Evolutionary conservation across 2,888 invertebrate genomes (phyloP), one percentile per base, ranked within the genome.

Genomic region (Mayetiola destructor): DNA sequence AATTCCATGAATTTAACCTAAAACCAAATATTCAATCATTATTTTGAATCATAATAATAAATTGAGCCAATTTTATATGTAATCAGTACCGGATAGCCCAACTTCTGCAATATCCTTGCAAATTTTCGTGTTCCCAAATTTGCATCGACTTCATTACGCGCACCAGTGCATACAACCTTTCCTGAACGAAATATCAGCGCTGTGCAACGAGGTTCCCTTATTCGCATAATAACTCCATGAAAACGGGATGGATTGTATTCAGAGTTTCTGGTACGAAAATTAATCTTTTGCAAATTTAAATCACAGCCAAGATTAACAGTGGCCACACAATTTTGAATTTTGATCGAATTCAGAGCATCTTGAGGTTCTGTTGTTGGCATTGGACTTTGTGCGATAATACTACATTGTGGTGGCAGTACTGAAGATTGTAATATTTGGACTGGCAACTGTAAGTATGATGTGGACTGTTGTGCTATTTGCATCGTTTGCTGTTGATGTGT

Each of bases 161-260:
- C 81, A 4, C 88, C 88, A 0, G 88, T 88, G 63, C 87, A 85
- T 0, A 89, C 85, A 56, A 89, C 77, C 75, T 88, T 89, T 1
- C 88, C 88, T 8, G 88, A 86, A 63, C 80, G 75, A 64, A 80
- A 80, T 36, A 85, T 81, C 20, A 85, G 68, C 10, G 85, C 84
- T 3, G 85, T 85, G 27, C 83, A 82, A 63, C 85, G 76, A 0
- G 89, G 89, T 61, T 84, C 85, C 56, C 85, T 73, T 68, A 89
- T 83, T 66, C 86, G 79, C 88, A 89, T 88, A 1, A 89, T 81
- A 16, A 89, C 80, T 12, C 88, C 89, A 65, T 85, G 84, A 67
- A 89, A 89, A 62, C 88, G 75, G 6, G 82, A 79, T 9, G 89
- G 89, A 66, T 86, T 87, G 64, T 88, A 89, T 69, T 89, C 89